These are phyloP conservation scores for Bursaphelenchus okinawaensis DNA, from an alignment of 2,888 invertebrate species.

Conservation along the genomic window DNA sequence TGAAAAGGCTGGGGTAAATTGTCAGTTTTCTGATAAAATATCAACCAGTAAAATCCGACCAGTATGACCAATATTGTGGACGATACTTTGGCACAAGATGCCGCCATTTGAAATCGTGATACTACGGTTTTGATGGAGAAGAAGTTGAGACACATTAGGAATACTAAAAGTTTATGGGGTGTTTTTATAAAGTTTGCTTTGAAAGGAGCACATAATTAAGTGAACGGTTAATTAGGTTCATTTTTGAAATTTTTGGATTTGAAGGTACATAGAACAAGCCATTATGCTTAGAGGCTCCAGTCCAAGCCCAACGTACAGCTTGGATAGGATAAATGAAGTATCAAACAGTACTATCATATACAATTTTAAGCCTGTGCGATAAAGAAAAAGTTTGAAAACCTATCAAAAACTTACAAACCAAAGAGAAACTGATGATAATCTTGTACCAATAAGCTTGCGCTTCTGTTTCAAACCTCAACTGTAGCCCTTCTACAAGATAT, in stretches of 20 bases:
- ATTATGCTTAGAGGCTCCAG: too few species aligned
- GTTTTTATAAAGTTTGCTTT: too few species aligned
- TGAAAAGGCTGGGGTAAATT: constrained; percentile 35
- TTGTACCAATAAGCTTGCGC: constrained; percentile 23
- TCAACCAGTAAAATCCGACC: constrained; percentile 44
- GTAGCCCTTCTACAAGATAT: constrained; percentile 46
- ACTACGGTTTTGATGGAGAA: constrained; percentile 54
- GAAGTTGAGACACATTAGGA: constrained; percentile 53
- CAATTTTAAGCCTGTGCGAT: too few species aligned
- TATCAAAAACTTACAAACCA: constrained; percentile 43
- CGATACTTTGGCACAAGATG: constrained; percentile 46
- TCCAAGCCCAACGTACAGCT: too few species aligned
- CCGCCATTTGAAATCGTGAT: constrained; percentile 50
- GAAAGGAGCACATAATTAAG: too few species aligned
- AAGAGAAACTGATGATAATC: constrained; percentile 38
- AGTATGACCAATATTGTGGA: constrained; percentile 44
- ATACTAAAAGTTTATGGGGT: constrained; percentile 32
- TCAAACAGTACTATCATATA: too few species aligned
- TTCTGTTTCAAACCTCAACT: constrained; percentile 24
- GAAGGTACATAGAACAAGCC: not conserved
- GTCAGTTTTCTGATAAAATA: constrained; percentile 23
- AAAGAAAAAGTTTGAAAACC: too few species aligned
- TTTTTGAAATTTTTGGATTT: constrained; percentile 2
- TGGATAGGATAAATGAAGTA: too few species aligned
- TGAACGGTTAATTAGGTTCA: constrained; percentile 12